Evolutionary conservation across 2,888 invertebrate species (phyloP), one percentile per base, ranked within the genome.

Genomic region (Kryphioiulus occultus): DNA sequence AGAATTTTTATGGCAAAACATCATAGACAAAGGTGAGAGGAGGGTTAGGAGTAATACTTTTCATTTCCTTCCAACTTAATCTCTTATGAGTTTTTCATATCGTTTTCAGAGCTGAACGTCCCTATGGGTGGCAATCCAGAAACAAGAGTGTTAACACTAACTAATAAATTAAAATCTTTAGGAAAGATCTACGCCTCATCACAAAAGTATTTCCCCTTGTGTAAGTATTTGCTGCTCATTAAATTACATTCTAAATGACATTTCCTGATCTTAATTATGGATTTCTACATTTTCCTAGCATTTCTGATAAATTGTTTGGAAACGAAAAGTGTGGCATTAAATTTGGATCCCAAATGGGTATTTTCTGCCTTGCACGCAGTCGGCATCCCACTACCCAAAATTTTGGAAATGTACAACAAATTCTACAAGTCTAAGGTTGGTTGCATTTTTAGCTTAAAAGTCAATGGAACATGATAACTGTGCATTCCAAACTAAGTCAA

Each of bases 1-100:
- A 84, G 97, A 98, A 92, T 95, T 95, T 88, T 95, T 98, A 87
- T 99, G 99, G 98, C 95, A 95, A 89, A 95, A 96, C 91, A 97
- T 99, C 86, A 91, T 93, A 88, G 92, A 93, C 88, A 91, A 92
- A 91, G 93, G 88, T 88, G 4, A 39, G 26, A n/a, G 44, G 19
- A 42, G 22, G 44, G 17, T 78, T 47, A n/a, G n/a, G 32, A 53
- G 17, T 88, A 19, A 19, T 10, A 86, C 53, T n/a, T 82, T 12
- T 85, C 47, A 22, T 32, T 19, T 53, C 15, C 12, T 82, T 30
- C n/a, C n/a, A 26, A 78, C n/a, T 89, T 39, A 10, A 47, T 47
- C 15, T 0, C n/a, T 12, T 15, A 12, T 47, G 47, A 12, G 19
- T 47, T 47, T 42, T n/a, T n/a, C 10, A 42, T 42, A 17, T 47